Conservation (phyloP, 2,113 vertebrate genomes). For the Eolophus roseicapilla region DNA sequence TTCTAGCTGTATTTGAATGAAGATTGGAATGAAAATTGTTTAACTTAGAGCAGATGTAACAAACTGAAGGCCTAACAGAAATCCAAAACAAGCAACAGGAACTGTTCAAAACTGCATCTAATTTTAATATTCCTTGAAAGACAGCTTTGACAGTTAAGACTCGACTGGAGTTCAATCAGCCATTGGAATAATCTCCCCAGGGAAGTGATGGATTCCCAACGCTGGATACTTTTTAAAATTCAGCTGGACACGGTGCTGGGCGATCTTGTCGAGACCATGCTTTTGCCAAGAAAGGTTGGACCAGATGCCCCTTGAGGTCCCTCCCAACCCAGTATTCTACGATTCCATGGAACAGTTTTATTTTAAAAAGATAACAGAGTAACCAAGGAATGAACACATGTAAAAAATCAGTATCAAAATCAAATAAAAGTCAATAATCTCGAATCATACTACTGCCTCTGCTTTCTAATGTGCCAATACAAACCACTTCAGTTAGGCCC, state of each 20-base stretch:
- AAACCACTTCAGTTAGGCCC: neutral
- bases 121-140: neutral
- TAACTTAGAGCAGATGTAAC: neutral
- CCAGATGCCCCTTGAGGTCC: neutral
- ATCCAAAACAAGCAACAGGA: neutral
- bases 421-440: neutral
- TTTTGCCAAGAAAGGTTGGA: neutral
- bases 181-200: neutral
- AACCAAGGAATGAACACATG: neutral
- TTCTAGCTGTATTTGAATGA: neutral
- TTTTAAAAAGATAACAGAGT: neutral
- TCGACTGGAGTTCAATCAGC: neutral
- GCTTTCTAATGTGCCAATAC: neutral
- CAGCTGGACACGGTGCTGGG: neutral
- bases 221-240: neutral
- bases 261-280: neutral
- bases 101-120: neutral
- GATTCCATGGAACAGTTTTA: neutral
- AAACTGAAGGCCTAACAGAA: neutral
- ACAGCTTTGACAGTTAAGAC: neutral
- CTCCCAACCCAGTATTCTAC: neutral
- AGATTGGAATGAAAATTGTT: neutral
- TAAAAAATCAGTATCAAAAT: neutral
- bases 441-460: neutral
- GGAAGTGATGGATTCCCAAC: neutral